Base-by-base conservation (phyloP, 2,113 vertebrate species). In the Triplophysa rosa region DNA sequence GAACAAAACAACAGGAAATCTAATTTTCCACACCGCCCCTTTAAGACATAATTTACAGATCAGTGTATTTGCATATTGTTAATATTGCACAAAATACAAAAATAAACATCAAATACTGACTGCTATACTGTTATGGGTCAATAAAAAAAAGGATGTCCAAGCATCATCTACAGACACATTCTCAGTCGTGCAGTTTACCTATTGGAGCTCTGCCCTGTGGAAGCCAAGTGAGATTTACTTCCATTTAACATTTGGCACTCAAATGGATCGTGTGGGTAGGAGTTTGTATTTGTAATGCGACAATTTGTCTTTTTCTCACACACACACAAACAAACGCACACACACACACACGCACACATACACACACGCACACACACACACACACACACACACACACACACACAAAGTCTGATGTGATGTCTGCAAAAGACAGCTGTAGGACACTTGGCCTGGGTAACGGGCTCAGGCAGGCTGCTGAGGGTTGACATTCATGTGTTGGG, bases 51-150 rank as follows among this genome's bases (percentile, higher is more conserved):
- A 77, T 64, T 4, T 63, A 90, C 87, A 88, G 29, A 82, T 80
- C 81, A 62, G 67, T 80, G 89, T 91, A 90, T 92, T 94, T 96
- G 94, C 95, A 94, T 96, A 95, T 91, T 91, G 89, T 92, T 94
- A 82, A 92, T 97, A 96, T 96, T 98, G 96, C 96, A 97, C 95
- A 90, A 94, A 88, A 93, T 95, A 95, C 92, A 95, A 95, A 96
- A 94, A 96, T 79, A 77, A 89, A 93, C 87, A 77, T 86, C 91
- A 94, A 97, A 96, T 95, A 96, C 93, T 92, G 93, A 92, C 91
- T 88, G 89, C 88, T 91, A 93, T 92, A 92, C 80, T 78, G 87
- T 83, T 91, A 76, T 85, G 91, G 70, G 70, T 91, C 91, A 93
- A 95, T 95, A 92, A 88, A 92, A 91, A 93, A 85, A 89, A 87